Evolutionary conservation across 2,888 invertebrate species (phyloP).

Genomic region (Noctua pronuba): DNA sequence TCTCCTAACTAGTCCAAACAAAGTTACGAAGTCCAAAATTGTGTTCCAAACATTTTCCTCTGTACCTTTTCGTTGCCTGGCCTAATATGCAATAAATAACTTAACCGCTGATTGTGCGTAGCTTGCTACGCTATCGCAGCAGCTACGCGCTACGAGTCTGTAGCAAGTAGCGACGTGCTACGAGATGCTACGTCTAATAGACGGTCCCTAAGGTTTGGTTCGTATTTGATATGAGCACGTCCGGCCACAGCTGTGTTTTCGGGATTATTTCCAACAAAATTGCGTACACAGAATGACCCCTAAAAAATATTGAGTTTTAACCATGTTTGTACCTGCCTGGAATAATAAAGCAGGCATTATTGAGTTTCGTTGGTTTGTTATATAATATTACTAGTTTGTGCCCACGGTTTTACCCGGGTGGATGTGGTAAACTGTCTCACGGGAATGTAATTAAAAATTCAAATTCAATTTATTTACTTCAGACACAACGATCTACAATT

Average conservation of each 20-base stretch:
- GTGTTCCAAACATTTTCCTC: too few species aligned
- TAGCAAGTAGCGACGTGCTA: conserved; percentile 54
- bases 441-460: neutral
- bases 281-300: conserved; percentile 38
- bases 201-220: conserved; percentile 19
- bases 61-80: too few species aligned
- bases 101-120: conserved; percentile 61
- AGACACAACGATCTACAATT: too few species aligned
- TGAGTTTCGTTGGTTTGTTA: neutral
- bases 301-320: conserved; percentile 47
- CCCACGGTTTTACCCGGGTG: too few species aligned
- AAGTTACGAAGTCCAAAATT: too few species aligned
- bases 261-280: conserved; percentile 51
- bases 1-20: too few species aligned
- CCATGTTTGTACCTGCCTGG: conserved; percentile 15
- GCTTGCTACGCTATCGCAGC: conserved; percentile 54
- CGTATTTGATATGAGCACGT: conserved; percentile 52
- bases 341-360: conserved; percentile 15
- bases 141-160: conserved; percentile 51
- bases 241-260: conserved; percentile 55
- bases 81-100: conserved; percentile 68
- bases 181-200: conserved; percentile 37
- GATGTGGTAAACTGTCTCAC: neutral
- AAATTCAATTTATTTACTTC: too few species aligned
- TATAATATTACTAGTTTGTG: neutral